Conservation (phyloP, 2,797 vertebrate genomes). For the Brachyalestes nurse region DNA sequence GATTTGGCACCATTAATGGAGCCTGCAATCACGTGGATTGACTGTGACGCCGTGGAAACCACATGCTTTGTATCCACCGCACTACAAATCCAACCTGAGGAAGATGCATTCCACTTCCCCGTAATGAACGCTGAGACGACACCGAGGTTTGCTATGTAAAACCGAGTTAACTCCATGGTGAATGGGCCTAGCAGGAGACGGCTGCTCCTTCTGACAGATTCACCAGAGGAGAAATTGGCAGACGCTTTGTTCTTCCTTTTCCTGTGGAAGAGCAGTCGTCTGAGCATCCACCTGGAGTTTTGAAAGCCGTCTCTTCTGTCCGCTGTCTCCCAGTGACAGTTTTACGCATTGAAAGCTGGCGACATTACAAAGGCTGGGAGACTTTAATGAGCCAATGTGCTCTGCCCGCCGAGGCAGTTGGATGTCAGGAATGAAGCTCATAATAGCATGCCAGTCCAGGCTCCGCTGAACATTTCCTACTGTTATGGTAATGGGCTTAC, state of each 20-base stretch:
- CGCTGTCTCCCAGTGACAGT: conserved; percentile 62
- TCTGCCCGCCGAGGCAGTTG: conserved; percentile 67
- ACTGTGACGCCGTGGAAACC: conserved; percentile 10
- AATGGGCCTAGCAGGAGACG: conserved; percentile 52
- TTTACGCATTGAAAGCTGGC: conserved; percentile 65
- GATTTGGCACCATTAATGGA: conserved; percentile 47
- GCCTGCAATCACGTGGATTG: conserved; percentile 24
- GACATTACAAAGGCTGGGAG: conserved; percentile 69
- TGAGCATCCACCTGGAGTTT: conserved; percentile 46
- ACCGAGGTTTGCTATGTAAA: conserved; percentile 17
- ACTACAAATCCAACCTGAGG: background rate
- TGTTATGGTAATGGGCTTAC: conserved; percentile 70
- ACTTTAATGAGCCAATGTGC: conserved; percentile 74
- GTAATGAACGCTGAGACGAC: conserved; percentile 22
- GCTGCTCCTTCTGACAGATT: conserved; percentile 35
- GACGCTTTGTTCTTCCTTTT: conserved; percentile 34
- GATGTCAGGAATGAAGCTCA: conserved; percentile 72
- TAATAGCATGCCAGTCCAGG: conserved; percentile 70
- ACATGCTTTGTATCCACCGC: conserved; percentile 4
- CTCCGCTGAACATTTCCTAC: conserved; percentile 66
- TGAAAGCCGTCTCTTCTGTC: conserved; percentile 56
- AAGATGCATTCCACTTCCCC: background rate
- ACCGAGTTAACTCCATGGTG: conserved; percentile 48
- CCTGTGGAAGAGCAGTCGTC: conserved; percentile 24
- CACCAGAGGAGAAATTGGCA: conserved; percentile 58